Evolutionary conservation across 2,113 vertebrate species (phyloP).

Genomic region (Chaetodon trifascialis): DNA sequence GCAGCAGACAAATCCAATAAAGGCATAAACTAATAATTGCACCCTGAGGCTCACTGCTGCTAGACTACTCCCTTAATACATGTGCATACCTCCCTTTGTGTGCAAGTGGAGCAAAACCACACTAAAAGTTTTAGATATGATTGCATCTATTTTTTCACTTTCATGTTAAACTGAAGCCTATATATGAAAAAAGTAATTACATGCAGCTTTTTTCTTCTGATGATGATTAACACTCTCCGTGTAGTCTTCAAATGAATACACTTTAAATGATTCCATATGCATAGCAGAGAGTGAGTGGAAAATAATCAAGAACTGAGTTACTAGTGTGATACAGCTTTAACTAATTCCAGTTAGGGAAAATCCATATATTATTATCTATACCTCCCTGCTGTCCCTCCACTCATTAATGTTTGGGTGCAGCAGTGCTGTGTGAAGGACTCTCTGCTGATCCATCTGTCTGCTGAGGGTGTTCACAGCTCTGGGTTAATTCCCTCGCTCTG

Average conservation of each 20-base stretch:
- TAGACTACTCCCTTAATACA: too few species aligned
- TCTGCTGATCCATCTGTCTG: neutral
- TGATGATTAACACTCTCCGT: neutral
- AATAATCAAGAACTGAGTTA: neutral
- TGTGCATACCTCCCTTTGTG: too few species aligned
- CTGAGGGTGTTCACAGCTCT: neutral
- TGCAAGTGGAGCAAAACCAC: too few species aligned
- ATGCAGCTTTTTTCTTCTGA: neutral
- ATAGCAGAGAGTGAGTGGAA: neutral
- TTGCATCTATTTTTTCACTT: neutral
- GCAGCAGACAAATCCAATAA: too few species aligned
- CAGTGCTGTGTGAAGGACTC: neutral
- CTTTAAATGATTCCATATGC: neutral
- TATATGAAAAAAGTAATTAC: neutral
- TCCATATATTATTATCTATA: neutral
- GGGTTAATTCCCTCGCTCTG: constrained; percentile 11
- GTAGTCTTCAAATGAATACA: neutral
- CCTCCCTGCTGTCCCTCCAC: neutral
- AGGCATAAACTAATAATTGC: too few species aligned
- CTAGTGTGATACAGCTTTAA: neutral
- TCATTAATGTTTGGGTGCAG: neutral
- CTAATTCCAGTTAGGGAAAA: too few species aligned
- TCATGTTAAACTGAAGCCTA: neutral
- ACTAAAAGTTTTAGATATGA: too few species aligned
- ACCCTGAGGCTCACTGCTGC: too few species aligned